Conservation (phyloP, 2,797 vertebrate genomes). For the Hemibagrus guttatus region DNA sequence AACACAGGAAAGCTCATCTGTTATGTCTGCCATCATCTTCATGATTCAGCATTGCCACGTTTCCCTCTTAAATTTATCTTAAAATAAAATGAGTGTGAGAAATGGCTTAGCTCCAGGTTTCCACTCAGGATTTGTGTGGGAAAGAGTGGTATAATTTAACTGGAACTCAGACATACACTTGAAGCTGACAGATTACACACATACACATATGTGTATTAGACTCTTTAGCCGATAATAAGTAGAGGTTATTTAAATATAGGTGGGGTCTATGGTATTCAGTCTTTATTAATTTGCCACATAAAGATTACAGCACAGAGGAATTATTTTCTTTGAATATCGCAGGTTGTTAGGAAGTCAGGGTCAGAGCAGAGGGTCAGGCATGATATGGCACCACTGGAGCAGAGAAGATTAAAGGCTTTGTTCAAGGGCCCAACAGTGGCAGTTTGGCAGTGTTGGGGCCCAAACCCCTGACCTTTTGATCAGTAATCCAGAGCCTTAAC, state of each 20-base stretch:
- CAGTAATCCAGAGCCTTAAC: too few species aligned
- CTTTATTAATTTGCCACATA: too few species aligned
- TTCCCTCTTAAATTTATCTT: conserved; percentile 44
- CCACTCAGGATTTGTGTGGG: conserved; percentile 64
- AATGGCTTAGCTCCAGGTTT: conserved; percentile 50
- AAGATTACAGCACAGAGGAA: too few species aligned
- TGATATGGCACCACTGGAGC: too few species aligned
- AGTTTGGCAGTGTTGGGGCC: too few species aligned
- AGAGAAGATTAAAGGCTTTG: too few species aligned
- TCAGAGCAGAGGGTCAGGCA: too few species aligned
- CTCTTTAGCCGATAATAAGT: not conserved
- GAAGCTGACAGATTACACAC: not conserved
- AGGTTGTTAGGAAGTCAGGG: too few species aligned
- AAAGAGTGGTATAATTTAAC: conserved; percentile 31
- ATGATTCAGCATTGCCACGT: conserved; percentile 7
- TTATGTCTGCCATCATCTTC: not conserved
- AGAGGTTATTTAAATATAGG: too few species aligned
- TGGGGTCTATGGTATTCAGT: not conserved
- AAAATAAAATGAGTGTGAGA: conserved; percentile 55
- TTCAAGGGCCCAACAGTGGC: too few species aligned
- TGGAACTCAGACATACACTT: not conserved
- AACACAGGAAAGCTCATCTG: not conserved
- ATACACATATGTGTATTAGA: not conserved
- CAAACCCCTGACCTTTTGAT: too few species aligned
- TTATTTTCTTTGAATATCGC: too few species aligned